A percentile compares a stretch with the other conserved stretches of the same genome.
These are phyloP conservation scores for Portunus trituberculatus DNA, from an alignment of 1,140 invertebrate species.

Conservation along the genomic window DNA sequence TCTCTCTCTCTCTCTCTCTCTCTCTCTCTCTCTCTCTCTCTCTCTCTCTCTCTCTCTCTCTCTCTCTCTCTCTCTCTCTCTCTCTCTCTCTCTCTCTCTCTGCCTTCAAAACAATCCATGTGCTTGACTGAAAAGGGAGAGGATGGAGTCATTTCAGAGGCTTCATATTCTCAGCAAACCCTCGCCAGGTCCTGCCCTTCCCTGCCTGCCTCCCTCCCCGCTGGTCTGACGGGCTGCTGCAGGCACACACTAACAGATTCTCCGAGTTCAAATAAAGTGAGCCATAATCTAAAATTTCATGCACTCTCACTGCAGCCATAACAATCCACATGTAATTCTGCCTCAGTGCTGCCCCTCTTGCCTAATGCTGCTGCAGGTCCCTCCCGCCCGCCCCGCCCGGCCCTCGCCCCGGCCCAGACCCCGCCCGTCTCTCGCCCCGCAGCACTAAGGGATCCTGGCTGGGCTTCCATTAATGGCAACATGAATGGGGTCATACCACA, in stretches of 20 bases:
- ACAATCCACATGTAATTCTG: conserved; percentile 22
- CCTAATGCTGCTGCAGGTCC: background rate
- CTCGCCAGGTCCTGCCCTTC: background rate
- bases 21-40: too few relatives aligned
- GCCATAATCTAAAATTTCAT: conserved; percentile 23
- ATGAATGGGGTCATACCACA: background rate
- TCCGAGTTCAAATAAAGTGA: conserved; percentile 13
- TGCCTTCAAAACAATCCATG: too few relatives aligned
- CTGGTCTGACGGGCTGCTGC: background rate
- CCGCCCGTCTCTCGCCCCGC: background rate
- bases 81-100: too few relatives aligned
- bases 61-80: too few relatives aligned
- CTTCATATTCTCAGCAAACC: background rate
- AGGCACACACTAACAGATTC: background rate
- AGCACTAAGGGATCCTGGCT: background rate
- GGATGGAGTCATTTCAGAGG: background rate
- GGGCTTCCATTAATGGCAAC: background rate
- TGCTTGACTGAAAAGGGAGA: background rate
- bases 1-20: too few relatives aligned
- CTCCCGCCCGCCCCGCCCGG: background rate
- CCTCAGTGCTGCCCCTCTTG: background rate
- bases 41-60: too few relatives aligned
- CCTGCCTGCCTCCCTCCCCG: background rate
- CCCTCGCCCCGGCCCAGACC: background rate
- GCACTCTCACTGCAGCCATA: conserved; percentile 8